phyloP scores from a whole-genome alignment of 2,888 invertebrate genomes.

The Drosophila putrida region DNA sequence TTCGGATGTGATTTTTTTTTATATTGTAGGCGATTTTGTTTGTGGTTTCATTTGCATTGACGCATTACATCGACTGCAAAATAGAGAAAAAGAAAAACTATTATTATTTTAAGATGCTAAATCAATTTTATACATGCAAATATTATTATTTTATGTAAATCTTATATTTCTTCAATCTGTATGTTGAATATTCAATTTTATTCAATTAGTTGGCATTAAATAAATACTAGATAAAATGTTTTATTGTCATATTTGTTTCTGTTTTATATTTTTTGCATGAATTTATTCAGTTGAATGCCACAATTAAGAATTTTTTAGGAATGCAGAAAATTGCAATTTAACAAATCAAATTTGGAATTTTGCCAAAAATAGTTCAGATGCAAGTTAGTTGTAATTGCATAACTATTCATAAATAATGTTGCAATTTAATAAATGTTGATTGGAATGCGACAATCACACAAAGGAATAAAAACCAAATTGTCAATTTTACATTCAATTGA shows the following conservation, averaged over 20 bases:
- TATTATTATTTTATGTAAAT: background rate
- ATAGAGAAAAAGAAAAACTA: background rate
- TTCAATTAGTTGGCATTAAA: too few species aligned
- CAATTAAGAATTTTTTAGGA: background rate
- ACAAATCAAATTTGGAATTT: background rate
- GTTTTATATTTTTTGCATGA: background rate
- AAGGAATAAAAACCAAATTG: constrained; percentile 2
- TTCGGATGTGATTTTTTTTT: constrained; percentile 4
- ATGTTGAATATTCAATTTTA: too few species aligned
- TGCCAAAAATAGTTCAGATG: background rate
- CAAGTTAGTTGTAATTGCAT: constrained; percentile 9
- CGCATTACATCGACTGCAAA: constrained; percentile 22
- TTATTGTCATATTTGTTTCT: background rate
- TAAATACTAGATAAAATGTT: too few species aligned
- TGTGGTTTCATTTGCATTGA: constrained; percentile 27
- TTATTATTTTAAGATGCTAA: background rate
- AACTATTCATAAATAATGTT: constrained; percentile 30
- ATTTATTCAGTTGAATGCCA: background rate
- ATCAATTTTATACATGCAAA: background rate
- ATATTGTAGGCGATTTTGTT: constrained; percentile 6
- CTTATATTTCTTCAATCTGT: too few species aligned
- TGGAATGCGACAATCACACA: constrained; percentile 7
- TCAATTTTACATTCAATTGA: constrained; percentile 53
- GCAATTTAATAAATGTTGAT: constrained; percentile 24
- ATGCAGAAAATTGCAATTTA: background rate